phyloP scores from a whole-genome alignment of 2,797 vertebrate genomes.

The Chloroceryle amazona region DNA sequence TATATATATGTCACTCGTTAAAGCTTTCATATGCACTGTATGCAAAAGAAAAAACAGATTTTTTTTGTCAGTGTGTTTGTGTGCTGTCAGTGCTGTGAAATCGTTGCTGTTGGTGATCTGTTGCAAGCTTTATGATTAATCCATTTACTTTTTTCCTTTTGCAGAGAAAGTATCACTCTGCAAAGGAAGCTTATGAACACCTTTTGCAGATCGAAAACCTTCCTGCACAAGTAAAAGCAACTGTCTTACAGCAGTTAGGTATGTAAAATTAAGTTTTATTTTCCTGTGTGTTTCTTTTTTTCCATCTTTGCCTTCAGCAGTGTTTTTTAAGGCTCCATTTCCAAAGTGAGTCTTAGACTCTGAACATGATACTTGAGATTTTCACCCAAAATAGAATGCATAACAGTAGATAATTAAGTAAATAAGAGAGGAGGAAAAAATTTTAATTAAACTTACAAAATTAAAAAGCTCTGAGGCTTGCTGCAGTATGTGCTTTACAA shows the following conservation, averaged over 20 bases:
- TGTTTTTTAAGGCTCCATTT: conserved; percentile 22
- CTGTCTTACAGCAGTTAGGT: conserved; percentile 97
- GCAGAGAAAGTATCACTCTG: conserved; percentile 97
- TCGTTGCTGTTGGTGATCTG: conserved; percentile 53
- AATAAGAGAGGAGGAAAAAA: conserved; percentile 41
- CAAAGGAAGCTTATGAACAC: conserved; percentile 98
- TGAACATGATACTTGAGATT: neutral
- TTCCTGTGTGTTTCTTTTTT: conserved; percentile 8
- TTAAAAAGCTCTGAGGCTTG: neutral
- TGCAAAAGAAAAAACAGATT: conserved; percentile 20
- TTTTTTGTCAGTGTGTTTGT: conserved; percentile 56
- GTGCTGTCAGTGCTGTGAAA: conserved; percentile 75
- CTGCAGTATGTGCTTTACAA: neutral
- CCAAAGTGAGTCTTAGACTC: neutral
- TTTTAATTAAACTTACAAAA: neutral
- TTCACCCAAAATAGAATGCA: neutral
- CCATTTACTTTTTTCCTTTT: conserved; percentile 64
- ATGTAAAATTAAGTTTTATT: conserved; percentile 78
- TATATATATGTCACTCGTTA: neutral
- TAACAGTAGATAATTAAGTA: neutral
- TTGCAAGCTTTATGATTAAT: conserved; percentile 66
- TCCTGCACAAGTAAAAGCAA: conserved; percentile 98
- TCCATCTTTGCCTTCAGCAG: conserved; percentile 13
- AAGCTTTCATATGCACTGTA: conserved; percentile 73
- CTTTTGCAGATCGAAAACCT: conserved; percentile 96